phyloP scores from a whole-genome alignment of 2,113 vertebrate species.

The Martes martes region DNA sequence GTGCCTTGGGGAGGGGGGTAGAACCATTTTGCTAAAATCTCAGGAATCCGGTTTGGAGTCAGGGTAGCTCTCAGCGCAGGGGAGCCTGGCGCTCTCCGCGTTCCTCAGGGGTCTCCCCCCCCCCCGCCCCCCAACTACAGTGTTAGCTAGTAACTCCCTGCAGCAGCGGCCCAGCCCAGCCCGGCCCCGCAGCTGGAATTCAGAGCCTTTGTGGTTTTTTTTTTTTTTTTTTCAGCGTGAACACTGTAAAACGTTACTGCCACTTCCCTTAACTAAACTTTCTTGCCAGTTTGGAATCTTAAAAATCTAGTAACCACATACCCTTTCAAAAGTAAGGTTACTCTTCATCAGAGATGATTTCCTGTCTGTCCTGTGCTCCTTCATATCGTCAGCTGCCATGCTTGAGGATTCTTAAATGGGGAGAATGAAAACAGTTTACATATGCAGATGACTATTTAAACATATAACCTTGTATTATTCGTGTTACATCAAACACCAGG shows the following conservation, averaged over 20 bases:
- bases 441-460: constrained; percentile 77
- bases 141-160: not conserved
- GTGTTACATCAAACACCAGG: constrained; percentile 52
- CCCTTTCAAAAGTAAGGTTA: not conserved
- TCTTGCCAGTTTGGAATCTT: constrained; percentile 58
- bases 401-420: constrained; percentile 43
- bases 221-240: not conserved
- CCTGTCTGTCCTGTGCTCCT: constrained; percentile 32
- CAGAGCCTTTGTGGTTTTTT: not conserved
- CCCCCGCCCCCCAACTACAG: not conserved
- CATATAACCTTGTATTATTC: constrained; percentile 39
- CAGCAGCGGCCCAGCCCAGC: not conserved
- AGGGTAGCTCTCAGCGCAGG: not conserved
- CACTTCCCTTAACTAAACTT: constrained; percentile 23
- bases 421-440: constrained; percentile 65
- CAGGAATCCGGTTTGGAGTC: constrained; percentile 42
- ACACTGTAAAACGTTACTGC: not conserved
- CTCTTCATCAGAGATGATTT: constrained; percentile 53
- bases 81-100: not conserved
- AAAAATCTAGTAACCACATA: not conserved
- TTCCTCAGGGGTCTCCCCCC: not conserved
- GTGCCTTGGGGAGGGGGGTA: not conserved
- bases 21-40: not conserved
- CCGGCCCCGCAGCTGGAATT: not conserved
- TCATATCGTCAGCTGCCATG: constrained; percentile 28